Conservation (phyloP, 2,113 vertebrate species). For the Lophius piscatorius region DNA sequence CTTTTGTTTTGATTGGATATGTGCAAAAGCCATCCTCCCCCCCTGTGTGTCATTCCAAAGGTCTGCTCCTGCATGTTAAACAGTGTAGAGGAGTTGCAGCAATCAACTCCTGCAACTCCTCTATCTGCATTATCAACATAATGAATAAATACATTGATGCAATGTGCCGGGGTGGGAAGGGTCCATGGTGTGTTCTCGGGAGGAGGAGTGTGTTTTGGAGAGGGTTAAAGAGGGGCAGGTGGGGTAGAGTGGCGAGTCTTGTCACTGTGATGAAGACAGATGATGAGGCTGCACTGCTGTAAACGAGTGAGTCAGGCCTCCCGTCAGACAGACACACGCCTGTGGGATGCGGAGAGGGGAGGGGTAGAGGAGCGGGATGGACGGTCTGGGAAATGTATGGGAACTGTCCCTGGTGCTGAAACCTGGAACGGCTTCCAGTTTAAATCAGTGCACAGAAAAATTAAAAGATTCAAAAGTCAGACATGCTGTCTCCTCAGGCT, state of each 20-base stretch:
- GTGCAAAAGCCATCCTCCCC: conserved; percentile 51
- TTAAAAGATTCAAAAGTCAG: too few relatives aligned
- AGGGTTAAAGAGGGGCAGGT: background rate
- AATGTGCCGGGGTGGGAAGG: background rate
- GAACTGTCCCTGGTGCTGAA: conserved; percentile 78
- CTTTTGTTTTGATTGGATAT: conserved; percentile 63
- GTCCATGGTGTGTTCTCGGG: background rate
- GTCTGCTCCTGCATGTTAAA: conserved; percentile 68
- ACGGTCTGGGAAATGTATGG: conserved; percentile 11
- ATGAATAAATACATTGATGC: conserved; percentile 10
- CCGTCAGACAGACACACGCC: conserved; percentile 46
- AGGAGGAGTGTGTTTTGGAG: conserved; percentile 9
- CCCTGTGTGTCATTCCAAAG: conserved; percentile 48
- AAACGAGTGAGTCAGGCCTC: conserved; percentile 75
- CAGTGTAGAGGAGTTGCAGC: conserved; percentile 50
- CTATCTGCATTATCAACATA: conserved; percentile 12
- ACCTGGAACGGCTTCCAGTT: too few relatives aligned
- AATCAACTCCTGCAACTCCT: conserved; percentile 34
- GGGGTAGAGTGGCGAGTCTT: conserved; percentile 26
- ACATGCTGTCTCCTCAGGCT: too few relatives aligned
- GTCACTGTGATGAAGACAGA: conserved; percentile 72
- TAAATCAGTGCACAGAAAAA: too few relatives aligned
- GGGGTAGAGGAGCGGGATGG: background rate
- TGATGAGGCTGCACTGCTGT: conserved; percentile 74
- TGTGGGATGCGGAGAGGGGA: conserved; percentile 1